Conservation (phyloP, 2,888 invertebrate species). For the Prenolepis imparis region DNA sequence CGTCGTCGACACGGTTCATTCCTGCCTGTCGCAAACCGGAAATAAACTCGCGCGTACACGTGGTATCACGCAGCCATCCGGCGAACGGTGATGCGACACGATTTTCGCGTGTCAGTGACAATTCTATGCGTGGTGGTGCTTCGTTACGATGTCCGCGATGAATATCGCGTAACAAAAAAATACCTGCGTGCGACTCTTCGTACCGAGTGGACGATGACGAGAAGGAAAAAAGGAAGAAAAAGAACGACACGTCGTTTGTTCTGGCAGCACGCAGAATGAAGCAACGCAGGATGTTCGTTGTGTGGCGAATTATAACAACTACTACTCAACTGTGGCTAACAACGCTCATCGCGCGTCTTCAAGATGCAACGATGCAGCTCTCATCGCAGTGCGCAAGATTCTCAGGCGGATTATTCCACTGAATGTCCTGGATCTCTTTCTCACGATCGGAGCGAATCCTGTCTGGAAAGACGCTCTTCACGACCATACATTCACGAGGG, state of each 20-base stretch:
- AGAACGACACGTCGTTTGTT: not conserved
- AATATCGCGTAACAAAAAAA: not conserved
- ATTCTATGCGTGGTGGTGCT: not conserved
- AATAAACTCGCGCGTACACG: not conserved
- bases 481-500: not conserved
- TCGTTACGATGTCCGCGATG: not conserved
- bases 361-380: slow-evolving; percentile 1
- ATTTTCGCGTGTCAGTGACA: slow-evolving; percentile 1
- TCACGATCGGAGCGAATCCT: not conserved
- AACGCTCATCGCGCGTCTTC: not conserved
- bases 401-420: not conserved
- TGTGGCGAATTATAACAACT: not conserved
- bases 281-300: not conserved
- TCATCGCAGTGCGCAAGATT: slow-evolving; percentile 15
- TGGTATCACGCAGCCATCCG: not conserved
- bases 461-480: not conserved
- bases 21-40: slow-evolving; percentile 1
- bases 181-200: not conserved
- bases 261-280: not conserved
- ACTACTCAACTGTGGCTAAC: not conserved
- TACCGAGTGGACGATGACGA: not conserved
- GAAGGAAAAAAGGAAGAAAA: not conserved
- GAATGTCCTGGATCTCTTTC: not conserved
- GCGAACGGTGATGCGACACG: slow-evolving; percentile 7
- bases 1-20: not conserved